Evolutionary conservation across 2,888 invertebrate species (phyloP).

Genomic region (Mystacides longicornis): DNA sequence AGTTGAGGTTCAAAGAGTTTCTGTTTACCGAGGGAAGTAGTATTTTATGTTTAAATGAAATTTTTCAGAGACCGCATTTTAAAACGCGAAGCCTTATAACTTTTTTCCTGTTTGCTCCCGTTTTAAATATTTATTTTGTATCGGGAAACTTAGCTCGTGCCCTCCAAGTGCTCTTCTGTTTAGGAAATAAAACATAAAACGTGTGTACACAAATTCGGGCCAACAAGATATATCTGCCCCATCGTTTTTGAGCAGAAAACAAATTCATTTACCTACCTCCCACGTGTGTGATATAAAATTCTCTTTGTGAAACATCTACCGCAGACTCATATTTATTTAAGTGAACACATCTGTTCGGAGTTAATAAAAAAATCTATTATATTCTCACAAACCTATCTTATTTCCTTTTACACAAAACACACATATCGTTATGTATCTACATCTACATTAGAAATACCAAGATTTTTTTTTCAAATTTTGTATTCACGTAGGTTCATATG

Average conservation of each 20-base stretch:
- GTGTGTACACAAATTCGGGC: background rate
- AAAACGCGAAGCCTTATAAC: too few species aligned
- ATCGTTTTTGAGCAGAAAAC: conserved; percentile 9
- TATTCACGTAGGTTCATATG: too few species aligned
- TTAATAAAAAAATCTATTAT: conserved; percentile 8
- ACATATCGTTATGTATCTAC: background rate
- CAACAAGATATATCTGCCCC: background rate
- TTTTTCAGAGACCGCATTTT: too few species aligned
- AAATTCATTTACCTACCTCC: conserved; percentile 22
- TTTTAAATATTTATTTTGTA: conserved; percentile 2
- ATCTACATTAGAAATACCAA: background rate
- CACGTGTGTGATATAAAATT: conserved; percentile 26
- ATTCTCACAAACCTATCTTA: conserved; percentile 12
- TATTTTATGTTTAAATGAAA: too few species aligned
- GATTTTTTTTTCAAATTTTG: too few species aligned
- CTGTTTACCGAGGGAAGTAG: too few species aligned
- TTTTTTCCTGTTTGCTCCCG: background rate
- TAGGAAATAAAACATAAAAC: background rate
- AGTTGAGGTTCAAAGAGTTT: too few species aligned
- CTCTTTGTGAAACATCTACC: conserved; percentile 25
- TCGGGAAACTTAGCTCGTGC: background rate
- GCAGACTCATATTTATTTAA: conserved; percentile 23
- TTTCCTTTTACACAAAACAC: background rate
- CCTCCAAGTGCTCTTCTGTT: background rate
- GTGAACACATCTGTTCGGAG: conserved; percentile 1